Percentiles rank a stretch among this genome's conserved stretches.
Conservation (phyloP, 1,140 invertebrate species). For the Scaptomyza montana region DNA sequence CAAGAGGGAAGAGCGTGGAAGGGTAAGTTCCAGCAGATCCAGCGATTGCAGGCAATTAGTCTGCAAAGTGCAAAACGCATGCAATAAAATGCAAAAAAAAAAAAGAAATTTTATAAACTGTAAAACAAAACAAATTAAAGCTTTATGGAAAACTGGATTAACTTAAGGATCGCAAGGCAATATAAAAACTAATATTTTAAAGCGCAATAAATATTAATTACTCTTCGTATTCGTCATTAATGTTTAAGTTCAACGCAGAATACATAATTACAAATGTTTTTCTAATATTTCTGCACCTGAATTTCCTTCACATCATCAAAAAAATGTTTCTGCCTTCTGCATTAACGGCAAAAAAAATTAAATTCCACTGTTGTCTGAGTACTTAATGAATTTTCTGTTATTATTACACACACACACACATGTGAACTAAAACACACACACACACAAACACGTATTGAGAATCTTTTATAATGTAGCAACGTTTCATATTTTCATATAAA, state of each 20-base stretch:
- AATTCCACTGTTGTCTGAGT: constrained; percentile 37
- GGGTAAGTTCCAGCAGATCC: constrained; percentile 14
- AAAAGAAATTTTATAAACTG: constrained; percentile 1
- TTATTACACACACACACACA: constrained; percentile 32
- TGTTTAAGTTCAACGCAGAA: too few relatives aligned
- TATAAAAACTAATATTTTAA: too few relatives aligned
- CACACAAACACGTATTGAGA: neutral
- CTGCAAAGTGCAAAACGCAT: constrained; percentile 46
- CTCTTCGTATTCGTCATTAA: too few relatives aligned
- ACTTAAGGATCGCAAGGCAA: too few relatives aligned
- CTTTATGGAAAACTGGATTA: too few relatives aligned
- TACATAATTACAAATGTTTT: neutral
- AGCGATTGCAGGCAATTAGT: constrained; percentile 69
- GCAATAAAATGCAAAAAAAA: constrained; percentile 7
- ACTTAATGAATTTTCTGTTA: constrained; percentile 46
- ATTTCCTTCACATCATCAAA: neutral
- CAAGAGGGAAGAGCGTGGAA: neutral
- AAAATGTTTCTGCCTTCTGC: neutral
- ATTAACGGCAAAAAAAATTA: neutral
- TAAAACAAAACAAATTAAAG: constrained; percentile 15
- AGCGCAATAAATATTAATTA: too few relatives aligned
- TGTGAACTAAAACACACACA: too few relatives aligned
- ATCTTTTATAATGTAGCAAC: constrained; percentile 43
- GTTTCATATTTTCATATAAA: constrained; percentile 43
- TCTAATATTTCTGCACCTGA: neutral